These are phyloP conservation scores for Triplophysa tibetana DNA, from an alignment of 2,113 vertebrate genomes.

Conservation along the genomic window DNA sequence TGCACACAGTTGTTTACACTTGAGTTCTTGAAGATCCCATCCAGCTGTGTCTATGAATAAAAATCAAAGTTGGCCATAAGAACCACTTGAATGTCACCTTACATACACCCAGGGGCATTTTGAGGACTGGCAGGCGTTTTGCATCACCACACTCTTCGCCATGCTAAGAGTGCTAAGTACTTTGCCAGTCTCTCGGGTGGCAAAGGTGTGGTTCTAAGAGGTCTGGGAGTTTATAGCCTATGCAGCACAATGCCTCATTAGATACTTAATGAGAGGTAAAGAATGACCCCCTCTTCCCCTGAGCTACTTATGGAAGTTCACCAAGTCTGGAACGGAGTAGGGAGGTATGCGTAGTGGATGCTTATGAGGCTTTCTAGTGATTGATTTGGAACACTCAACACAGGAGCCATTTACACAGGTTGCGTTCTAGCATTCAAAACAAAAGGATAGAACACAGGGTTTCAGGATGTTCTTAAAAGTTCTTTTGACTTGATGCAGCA, in stretches of 20 bases:
- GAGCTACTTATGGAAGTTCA: conserved; percentile 37
- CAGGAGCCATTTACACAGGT: background rate
- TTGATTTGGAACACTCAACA: background rate
- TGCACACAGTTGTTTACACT: background rate
- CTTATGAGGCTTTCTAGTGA: conserved; percentile 11
- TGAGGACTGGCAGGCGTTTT: background rate
- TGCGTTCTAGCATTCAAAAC: background rate
- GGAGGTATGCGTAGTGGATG: background rate
- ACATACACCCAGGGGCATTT: conserved; percentile 5
- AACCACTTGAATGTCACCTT: conserved; percentile 45
- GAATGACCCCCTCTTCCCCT: conserved; percentile 37
- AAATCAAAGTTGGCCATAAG: background rate
- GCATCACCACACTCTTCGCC: conserved; percentile 1
- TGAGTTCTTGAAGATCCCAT: background rate
- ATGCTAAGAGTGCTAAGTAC: conserved; percentile 25
- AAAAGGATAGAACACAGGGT: too few relatives aligned
- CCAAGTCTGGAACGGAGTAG: conserved; percentile 33
- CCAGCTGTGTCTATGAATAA: background rate
- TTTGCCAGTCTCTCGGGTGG: conserved; percentile 36
- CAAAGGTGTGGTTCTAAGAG: conserved; percentile 50
- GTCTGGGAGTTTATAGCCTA: conserved; percentile 55
- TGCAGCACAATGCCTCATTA: conserved; percentile 54
- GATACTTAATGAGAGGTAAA: conserved; percentile 52
- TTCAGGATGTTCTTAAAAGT: too few relatives aligned
- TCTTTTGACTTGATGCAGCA: too few relatives aligned